These are phyloP conservation scores for Hirundo rustica DNA, from an alignment of 2,797 vertebrate species.

Conservation along the genomic window DNA sequence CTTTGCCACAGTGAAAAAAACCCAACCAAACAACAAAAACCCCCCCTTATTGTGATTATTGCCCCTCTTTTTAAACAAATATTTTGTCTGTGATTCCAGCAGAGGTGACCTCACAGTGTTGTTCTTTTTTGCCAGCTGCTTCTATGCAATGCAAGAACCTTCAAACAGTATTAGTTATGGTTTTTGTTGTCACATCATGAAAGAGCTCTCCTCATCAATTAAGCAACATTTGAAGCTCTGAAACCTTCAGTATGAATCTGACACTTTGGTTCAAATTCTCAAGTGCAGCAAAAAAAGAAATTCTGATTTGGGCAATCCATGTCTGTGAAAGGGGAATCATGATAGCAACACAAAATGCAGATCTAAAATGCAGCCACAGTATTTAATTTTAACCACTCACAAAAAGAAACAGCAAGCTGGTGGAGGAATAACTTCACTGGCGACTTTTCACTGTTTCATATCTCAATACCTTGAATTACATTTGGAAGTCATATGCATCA, in stretches of 20 bases:
- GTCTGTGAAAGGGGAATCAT: not conserved
- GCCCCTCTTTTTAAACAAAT: not conserved
- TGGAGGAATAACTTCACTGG: not conserved
- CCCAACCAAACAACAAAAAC: rapidly evolving
- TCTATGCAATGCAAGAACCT: not conserved
- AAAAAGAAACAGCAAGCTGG: not conserved
- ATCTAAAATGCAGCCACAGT: not conserved
- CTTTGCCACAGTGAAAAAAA: not conserved
- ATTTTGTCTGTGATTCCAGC: not conserved
- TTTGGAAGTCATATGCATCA: not conserved
- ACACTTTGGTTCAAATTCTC: not conserved
- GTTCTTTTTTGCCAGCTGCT: not conserved
- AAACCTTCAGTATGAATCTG: not conserved
- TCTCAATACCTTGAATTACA: not conserved
- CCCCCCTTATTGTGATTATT: not conserved
- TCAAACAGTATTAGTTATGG: not conserved
- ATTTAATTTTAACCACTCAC: not conserved
- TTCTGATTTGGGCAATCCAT: not conserved
- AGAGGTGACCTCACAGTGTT: not conserved
- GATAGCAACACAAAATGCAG: not conserved
- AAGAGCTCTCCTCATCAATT: not conserved
- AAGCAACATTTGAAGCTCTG: not conserved
- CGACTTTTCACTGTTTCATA: not conserved
- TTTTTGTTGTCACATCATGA: not conserved
- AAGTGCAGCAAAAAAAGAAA: not conserved